Evolutionary conservation across 2,888 invertebrate species (phyloP).

Genomic region (Parnassius mnemosyne): DNA sequence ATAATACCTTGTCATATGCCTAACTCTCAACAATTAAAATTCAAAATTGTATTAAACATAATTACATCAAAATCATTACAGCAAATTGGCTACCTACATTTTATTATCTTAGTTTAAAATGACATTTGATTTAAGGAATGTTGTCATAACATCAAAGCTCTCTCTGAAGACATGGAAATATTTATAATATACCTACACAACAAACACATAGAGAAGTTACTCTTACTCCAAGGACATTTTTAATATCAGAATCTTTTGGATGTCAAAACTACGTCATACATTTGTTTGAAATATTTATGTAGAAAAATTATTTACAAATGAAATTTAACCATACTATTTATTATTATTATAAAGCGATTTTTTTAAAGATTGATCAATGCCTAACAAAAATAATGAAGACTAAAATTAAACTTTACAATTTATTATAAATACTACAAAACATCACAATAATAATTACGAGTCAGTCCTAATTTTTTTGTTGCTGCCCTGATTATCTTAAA

Average conservation of each 20-base stretch:
- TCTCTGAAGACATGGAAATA: conserved; percentile 20
- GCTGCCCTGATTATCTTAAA: conserved; percentile 9
- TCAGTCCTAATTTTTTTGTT: conserved; percentile 19
- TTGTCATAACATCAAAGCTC: conserved; percentile 30
- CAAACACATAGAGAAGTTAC: conserved; percentile 13
- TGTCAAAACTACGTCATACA: conserved; percentile 21
- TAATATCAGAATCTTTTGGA: conserved; percentile 15
- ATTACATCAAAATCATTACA: conserved; percentile 53
- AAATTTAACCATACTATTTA: no score
- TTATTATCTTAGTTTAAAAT: conserved; percentile 38
- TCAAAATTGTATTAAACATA: conserved; percentile 45
- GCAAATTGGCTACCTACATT: conserved; percentile 71
- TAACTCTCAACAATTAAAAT: conserved; percentile 32
- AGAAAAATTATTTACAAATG: conserved; percentile 4
- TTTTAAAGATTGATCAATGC: background rate
- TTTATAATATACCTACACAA: conserved; percentile 13
- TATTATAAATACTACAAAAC: conserved; percentile 16
- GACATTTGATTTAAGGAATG: conserved; percentile 39
- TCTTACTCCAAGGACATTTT: conserved; percentile 25
- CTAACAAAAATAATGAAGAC: background rate
- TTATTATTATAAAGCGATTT: background rate
- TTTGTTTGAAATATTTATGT: conserved; percentile 12
- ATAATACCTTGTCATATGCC: conserved; percentile 29
- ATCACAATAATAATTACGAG: conserved; percentile 25
- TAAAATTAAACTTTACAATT: conserved; percentile 7